Evolutionary conservation across 2,888 invertebrate species (phyloP).

Genomic region (Cataglyphis altisquamis): DNA sequence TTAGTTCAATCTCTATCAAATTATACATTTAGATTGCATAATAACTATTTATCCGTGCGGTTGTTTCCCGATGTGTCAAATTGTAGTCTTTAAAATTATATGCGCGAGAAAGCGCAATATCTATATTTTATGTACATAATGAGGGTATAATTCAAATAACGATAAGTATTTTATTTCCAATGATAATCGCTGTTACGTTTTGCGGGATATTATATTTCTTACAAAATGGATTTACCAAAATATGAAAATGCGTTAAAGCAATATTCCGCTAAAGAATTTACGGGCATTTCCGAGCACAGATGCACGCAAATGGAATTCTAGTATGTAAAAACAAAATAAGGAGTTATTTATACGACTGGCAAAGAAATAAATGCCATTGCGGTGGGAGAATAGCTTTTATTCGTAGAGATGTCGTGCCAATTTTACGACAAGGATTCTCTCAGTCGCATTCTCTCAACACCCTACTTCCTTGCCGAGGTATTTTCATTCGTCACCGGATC

Average conservation of each 20-base stretch:
- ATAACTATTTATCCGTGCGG: background rate
- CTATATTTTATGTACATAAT: background rate
- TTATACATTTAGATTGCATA: background rate
- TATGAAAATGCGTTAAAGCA: slow-evolving; percentile 17
- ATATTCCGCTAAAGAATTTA: slow-evolving; percentile 21
- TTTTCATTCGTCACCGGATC: background rate
- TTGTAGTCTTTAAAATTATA: background rate
- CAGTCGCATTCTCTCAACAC: background rate
- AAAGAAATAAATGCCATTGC: slow-evolving; percentile 33
- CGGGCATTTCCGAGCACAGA: background rate
- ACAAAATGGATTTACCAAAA: background rate
- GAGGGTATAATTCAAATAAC: background rate
- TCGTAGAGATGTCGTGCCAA: slow-evolving; percentile 22
- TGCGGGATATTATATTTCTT: background rate
- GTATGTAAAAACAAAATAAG: slow-evolving; percentile 46
- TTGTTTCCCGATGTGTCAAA: background rate
- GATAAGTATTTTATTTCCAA: background rate
- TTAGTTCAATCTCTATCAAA: background rate
- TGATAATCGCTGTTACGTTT: background rate
- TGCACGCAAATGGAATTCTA: slow-evolving; percentile 47
- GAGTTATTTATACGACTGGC: slow-evolving; percentile 46
- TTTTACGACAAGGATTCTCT: slow-evolving; percentile 45
- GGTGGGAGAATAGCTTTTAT: slow-evolving; percentile 9
- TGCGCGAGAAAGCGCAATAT: background rate
- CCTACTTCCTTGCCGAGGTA: slow-evolving; percentile 5